Evolutionary conservation across 2,113 vertebrate species (phyloP).

Genomic region (Eudyptes chrysolophus): DNA sequence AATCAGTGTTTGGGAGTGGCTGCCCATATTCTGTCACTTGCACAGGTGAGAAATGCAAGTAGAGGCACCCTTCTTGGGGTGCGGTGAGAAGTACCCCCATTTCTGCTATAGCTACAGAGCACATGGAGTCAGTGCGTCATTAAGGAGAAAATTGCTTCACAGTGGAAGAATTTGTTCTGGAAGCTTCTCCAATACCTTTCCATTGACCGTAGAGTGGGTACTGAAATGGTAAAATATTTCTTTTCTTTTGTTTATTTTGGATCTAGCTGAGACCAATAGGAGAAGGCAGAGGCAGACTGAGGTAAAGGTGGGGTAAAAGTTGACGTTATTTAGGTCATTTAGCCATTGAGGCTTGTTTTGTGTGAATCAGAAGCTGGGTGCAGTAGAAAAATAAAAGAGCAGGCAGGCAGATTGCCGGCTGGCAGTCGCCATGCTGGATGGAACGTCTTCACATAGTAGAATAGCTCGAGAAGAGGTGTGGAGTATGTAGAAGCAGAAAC

Average conservation of each 20-base stretch:
- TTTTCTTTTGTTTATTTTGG: neutral
- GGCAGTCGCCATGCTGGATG: accelerated
- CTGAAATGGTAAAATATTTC: neutral
- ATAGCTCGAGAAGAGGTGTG: neutral
- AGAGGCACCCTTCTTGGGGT: neutral
- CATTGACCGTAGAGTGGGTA: neutral
- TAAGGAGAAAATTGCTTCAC: accelerated
- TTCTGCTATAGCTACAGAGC: accelerated
- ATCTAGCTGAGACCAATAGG: neutral
- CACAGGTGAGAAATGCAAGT: neutral
- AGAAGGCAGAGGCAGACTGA: neutral
- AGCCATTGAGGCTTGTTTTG: neutral
- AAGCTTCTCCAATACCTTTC: neutral
- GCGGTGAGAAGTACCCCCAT: accelerated
- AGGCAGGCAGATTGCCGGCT: neutral
- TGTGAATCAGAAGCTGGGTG: neutral
- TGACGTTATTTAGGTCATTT: neutral
- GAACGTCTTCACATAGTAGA: accelerated
- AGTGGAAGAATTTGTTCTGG: neutral
- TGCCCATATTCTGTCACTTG: accelerated
- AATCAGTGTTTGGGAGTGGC: neutral
- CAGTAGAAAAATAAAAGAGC: neutral
- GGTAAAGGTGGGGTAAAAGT: neutral
- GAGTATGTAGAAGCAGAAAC: neutral
- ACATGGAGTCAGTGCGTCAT: accelerated